Percentiles rank a stretch among this genome's conserved stretches.
These are phyloP conservation scores for Papilio protenor DNA, from an alignment of 2,888 invertebrate species.

Conservation along the genomic window DNA sequence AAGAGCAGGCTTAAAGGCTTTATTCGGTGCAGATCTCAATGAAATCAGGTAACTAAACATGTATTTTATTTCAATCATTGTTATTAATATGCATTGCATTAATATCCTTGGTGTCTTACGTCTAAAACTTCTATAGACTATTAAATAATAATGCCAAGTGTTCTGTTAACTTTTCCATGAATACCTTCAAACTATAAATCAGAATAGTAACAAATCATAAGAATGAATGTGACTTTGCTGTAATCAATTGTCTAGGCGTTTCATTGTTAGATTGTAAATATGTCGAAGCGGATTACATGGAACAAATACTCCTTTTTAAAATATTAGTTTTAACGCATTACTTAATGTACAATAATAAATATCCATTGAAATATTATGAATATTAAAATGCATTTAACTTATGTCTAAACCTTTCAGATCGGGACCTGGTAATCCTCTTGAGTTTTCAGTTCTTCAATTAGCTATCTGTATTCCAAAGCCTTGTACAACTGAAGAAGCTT, in stretches of 20 bases:
- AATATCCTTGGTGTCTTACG: not conserved
- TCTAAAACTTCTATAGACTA: not conserved
- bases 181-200: not conserved
- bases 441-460: slow-evolving; percentile 50
- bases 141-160: not conserved
- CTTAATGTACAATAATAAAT: not conserved
- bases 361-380: not conserved
- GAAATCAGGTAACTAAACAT: slow-evolving; percentile 29
- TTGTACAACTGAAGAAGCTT: slow-evolving; percentile 63
- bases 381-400: not conserved
- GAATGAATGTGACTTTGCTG: not conserved
- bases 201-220: not conserved
- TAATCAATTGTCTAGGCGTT: not conserved
- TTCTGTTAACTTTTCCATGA: not conserved
- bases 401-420: slow-evolving; percentile 41
- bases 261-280: not conserved
- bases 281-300: not conserved
- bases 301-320: no score
- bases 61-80: not conserved
- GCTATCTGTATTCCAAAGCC: slow-evolving; percentile 69
- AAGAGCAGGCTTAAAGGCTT: not conserved
- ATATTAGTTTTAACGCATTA: not conserved
- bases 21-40: slow-evolving; percentile 17
- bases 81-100: no score
- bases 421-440: slow-evolving; percentile 38